Evolutionary conservation across 2,797 vertebrate species (phyloP).

Genomic region (Taeniopygia guttata): DNA sequence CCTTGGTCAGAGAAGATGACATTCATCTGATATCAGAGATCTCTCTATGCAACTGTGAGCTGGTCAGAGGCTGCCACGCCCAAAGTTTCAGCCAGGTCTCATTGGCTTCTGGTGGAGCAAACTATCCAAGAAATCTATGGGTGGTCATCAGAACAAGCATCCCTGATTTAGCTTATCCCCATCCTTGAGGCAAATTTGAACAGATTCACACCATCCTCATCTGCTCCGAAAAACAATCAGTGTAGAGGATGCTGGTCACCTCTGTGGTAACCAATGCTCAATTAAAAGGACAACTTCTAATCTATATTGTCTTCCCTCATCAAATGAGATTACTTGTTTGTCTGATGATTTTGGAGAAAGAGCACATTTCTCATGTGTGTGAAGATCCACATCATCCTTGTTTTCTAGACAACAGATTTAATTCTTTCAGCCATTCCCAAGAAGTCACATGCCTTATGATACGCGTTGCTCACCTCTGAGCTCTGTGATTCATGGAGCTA

Average conservation of each 20-base stretch:
- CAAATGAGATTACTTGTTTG: background rate
- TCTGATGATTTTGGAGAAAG: background rate
- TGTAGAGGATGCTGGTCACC: background rate
- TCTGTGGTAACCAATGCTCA: fast-evolving
- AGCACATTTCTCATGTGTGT: background rate
- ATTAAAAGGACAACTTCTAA: background rate
- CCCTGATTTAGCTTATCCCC: background rate
- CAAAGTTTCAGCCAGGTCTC: background rate
- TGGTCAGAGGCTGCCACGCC: background rate
- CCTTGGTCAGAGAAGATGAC: background rate
- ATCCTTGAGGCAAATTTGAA: background rate
- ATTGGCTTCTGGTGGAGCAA: background rate
- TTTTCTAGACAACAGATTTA: background rate
- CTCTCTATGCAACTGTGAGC: background rate
- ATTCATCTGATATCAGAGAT: background rate
- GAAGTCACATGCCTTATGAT: background rate
- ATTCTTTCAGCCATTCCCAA: background rate
- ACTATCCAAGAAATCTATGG: fast-evolving
- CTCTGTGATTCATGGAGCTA: background rate
- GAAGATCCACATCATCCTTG: background rate
- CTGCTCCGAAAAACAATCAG: background rate
- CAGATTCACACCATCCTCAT: background rate
- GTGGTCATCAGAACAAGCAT: background rate
- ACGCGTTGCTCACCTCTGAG: background rate
- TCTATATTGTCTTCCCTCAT: background rate